phyloP scores from a whole-genome alignment of 2,888 invertebrate genomes.

The Opisthograptis luteolata region DNA sequence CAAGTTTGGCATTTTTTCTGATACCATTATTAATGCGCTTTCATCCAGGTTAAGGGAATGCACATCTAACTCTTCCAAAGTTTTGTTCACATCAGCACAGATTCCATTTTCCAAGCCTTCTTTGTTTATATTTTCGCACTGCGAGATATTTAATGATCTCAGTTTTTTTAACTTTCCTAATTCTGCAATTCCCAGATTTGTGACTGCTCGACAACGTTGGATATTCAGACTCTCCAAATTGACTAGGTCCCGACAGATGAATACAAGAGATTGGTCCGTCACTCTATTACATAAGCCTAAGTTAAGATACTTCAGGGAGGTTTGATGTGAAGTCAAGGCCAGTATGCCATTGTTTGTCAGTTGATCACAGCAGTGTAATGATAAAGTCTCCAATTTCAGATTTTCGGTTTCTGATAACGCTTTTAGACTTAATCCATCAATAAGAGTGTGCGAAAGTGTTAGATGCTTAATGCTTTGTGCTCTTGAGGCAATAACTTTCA shows the following conservation, averaged over 20 bases:
- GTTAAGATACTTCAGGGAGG: conserved; percentile 83
- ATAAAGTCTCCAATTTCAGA: conserved; percentile 79
- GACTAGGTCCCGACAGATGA: conserved; percentile 84
- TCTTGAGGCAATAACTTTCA: conserved; percentile 82
- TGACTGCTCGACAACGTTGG: conserved; percentile 86
- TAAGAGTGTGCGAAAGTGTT: conserved; percentile 87
- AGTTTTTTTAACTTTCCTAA: conserved; percentile 82
- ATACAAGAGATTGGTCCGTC: conserved; percentile 85
- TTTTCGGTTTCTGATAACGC: conserved; percentile 79
- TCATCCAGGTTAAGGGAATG: conserved; percentile 86
- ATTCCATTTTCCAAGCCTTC: conserved; percentile 86
- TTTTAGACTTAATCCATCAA: conserved; percentile 86
- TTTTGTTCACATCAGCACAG: conserved; percentile 75
- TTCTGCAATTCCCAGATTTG: conserved; percentile 84
- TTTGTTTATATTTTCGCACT: conserved; percentile 86
- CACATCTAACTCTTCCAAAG: conserved; percentile 81
- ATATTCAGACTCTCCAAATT: conserved; percentile 85
- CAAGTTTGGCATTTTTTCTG: conserved; percentile 84
- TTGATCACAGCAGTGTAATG: conserved; percentile 85
- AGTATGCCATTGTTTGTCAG: conserved; percentile 84
- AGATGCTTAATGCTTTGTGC: conserved; percentile 83
- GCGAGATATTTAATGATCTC: conserved; percentile 86
- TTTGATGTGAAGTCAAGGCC: conserved; percentile 82
- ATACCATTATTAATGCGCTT: conserved; percentile 84
- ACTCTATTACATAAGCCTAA: conserved; percentile 87